These are phyloP conservation scores for Wasmannia auropunctata DNA, from an alignment of 1,140 invertebrate species.

Conservation along the genomic window DNA sequence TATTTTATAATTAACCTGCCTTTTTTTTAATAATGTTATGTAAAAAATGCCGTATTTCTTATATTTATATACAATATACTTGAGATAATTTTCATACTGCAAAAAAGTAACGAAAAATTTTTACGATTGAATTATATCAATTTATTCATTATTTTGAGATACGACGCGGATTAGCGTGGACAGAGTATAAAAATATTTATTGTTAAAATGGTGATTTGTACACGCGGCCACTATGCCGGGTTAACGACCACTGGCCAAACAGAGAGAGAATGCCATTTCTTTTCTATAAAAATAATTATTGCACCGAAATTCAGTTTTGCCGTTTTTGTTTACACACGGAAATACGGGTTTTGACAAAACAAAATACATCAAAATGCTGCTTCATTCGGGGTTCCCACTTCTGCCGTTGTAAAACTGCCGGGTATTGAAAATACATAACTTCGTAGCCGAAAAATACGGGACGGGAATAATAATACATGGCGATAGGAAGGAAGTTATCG, in stretches of 20 bases:
- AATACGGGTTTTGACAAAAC: slow-evolving; percentile 31
- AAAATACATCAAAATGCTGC: slow-evolving; percentile 36
- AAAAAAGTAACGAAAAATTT: background rate
- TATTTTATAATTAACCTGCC: background rate
- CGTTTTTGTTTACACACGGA: slow-evolving; percentile 51
- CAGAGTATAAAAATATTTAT: slow-evolving; percentile 19
- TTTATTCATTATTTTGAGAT: too few relatives aligned
- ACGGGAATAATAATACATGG: slow-evolving; percentile 20
- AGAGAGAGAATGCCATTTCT: slow-evolving; percentile 13
- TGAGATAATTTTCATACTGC: background rate
- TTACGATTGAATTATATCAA: slow-evolving; percentile 11
- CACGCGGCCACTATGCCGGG: background rate
- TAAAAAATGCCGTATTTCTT: background rate
- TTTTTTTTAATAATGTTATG: background rate
- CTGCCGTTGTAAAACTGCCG: slow-evolving; percentile 4
- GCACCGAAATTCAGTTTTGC: slow-evolving; percentile 38
- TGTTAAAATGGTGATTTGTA: slow-evolving; percentile 16
- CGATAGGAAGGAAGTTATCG: slow-evolving; percentile 9
- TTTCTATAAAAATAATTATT: slow-evolving; percentile 50
- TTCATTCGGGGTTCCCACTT: slow-evolving; percentile 7
- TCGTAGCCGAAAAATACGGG: slow-evolving; percentile 17
- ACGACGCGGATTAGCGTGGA: slow-evolving; percentile 1
- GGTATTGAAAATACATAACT: slow-evolving; percentile 32
- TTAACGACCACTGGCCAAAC: background rate
- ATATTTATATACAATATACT: background rate